phyloP scores from a whole-genome alignment of 2,113 vertebrate genomes.

The Silurus meridionalis region DNA sequence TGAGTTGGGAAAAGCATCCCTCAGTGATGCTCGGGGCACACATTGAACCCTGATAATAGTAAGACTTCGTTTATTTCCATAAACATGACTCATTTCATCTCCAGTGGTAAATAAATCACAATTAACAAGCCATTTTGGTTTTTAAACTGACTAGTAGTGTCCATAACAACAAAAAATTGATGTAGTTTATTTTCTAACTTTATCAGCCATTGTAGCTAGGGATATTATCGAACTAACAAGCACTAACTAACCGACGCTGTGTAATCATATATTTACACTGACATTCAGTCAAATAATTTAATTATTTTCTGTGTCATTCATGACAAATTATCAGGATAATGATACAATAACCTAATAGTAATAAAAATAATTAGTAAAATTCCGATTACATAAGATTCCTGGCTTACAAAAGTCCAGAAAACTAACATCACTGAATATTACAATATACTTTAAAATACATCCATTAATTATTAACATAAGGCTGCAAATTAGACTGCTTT shows the following conservation, averaged over 20 bases:
- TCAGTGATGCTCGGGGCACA: slow-evolving; percentile 15
- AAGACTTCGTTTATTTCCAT: slow-evolving; percentile 22
- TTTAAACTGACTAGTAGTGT: neutral
- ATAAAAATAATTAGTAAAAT: neutral
- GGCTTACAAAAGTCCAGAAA: neutral
- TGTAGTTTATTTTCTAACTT: neutral
- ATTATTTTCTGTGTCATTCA: neutral
- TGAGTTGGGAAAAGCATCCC: slow-evolving; percentile 17
- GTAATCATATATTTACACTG: neutral
- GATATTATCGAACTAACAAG: neutral
- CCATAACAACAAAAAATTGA: neutral
- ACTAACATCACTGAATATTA: neutral
- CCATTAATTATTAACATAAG: neutral
- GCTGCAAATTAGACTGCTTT: neutral
- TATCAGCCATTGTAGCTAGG: neutral
- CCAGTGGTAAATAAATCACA: slow-evolving; percentile 11
- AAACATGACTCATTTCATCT: slow-evolving; percentile 37
- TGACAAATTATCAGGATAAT: neutral
- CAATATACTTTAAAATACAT: neutral
- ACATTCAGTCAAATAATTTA: neutral
- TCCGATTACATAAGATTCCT: no score
- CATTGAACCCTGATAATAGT: slow-evolving; percentile 8
- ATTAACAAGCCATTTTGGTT: slow-evolving; percentile 7
- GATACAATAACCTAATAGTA: neutral
- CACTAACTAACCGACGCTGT: neutral